phyloP scores from a whole-genome alignment of 1,140 invertebrate genomes.

The Carposina sasakii region DNA sequence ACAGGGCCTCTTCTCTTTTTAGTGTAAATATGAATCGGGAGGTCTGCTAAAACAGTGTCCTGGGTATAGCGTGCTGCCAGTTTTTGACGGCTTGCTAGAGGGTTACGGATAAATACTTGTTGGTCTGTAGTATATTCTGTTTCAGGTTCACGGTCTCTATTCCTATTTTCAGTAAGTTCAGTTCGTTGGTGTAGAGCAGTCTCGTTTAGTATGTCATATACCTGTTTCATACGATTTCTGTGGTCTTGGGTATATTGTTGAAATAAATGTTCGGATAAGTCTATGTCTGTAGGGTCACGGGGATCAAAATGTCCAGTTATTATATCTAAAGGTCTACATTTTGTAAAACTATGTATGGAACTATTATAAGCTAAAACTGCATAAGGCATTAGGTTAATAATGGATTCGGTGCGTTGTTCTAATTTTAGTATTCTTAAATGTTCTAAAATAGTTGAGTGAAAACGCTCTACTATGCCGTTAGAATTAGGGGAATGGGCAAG shows the following conservation, averaged over 20 bases:
- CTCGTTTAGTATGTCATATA: neutral
- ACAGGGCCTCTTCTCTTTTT: conserved; percentile 19
- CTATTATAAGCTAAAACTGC: conserved; percentile 18
- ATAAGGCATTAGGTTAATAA: neutral
- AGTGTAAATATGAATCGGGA: conserved; percentile 28
- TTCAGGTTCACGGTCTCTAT: neutral
- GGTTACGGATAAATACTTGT: conserved; percentile 26
- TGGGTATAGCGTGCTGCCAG: conserved; percentile 22
- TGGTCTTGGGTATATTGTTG: conserved; percentile 15
- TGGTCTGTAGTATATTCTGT: conserved; percentile 13
- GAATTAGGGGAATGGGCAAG: neutral
- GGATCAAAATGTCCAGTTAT: conserved; percentile 23
- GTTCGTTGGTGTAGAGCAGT: neutral
- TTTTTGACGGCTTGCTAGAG: conserved; percentile 23
- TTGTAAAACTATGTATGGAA: conserved; percentile 21
- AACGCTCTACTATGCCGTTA: neutral
- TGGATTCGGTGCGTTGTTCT: neutral
- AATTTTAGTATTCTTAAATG: neutral
- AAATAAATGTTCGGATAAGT: neutral
- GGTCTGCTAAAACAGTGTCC: conserved; percentile 21
- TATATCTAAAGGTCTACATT: conserved; percentile 23
- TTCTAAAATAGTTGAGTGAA: no score
- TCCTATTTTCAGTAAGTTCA: neutral
- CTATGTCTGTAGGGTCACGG: neutral
- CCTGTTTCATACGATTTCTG: neutral